Conservation (phyloP, 2,797 vertebrate species). For the Lagorchestes hirsutus region DNA sequence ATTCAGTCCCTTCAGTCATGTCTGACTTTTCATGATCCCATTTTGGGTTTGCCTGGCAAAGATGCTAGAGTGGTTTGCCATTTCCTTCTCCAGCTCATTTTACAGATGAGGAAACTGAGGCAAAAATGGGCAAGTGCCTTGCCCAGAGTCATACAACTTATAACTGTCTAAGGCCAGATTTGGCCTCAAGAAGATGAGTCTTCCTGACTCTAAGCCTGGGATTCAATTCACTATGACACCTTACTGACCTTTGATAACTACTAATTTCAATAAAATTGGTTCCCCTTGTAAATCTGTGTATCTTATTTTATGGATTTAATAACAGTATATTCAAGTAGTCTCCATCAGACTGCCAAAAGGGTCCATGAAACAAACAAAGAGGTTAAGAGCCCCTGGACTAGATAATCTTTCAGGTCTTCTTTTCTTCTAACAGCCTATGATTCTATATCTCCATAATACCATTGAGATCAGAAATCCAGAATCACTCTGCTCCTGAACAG, state of each 20-base stretch:
- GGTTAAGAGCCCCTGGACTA: neutral
- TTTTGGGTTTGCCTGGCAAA: no score
- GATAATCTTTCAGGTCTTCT: neutral
- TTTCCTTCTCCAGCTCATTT: no score
- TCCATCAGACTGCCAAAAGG: neutral
- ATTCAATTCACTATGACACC: neutral
- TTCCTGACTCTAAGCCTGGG: no score
- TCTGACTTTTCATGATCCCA: no score
- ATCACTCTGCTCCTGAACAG: neutral
- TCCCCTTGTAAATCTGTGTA: neutral
- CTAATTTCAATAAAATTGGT: neutral
- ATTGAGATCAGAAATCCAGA: neutral
- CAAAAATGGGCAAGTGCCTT: no score
- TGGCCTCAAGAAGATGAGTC: no score
- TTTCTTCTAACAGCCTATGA: neutral
- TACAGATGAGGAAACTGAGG: no score
- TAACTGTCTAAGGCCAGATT: no score
- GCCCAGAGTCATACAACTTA: no score
- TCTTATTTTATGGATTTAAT: neutral
- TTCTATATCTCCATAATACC: neutral
- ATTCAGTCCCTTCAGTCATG: no score
- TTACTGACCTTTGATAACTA: neutral
- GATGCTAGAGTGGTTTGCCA: no score
- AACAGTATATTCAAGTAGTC: neutral
- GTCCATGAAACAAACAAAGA: neutral